Base-by-base conservation (phyloP, 30 jellyfish, hydroid and myxozoan genomes). In the Chrysaora quinquecirrha region DNA sequence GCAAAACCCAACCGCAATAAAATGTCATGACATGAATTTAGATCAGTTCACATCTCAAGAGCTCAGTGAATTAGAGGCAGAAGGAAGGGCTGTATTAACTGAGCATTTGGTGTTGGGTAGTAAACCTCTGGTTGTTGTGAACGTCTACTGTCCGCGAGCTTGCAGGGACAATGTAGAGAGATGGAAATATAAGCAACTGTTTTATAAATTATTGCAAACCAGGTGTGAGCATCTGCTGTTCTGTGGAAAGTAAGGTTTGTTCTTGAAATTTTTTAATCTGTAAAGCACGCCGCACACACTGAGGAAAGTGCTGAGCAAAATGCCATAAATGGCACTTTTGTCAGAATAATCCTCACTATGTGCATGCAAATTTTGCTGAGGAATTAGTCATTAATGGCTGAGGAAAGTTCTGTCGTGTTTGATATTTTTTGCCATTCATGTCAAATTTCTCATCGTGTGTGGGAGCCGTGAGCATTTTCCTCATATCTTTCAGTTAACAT, bases 71-170 rank as follows among this genome's bases (percentile, higher is more conserved):
- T 66, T 86, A 25, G 96, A 86, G 64, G 79, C 87, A n/a, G 96
- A 86, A 56, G 96, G 96, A n/a, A 63, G 98, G 7, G 96, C 92
- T 0, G 32, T 93, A 23, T 47, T 93, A 60, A 85, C 97, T 1
- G 98, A 86, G 60, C 98, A 93, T 64, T 56, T 32, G 11, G 58
- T 66, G 22, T 31, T 21, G 63, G 87, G 85, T 22, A 54, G 68
- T 9, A 64, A 64, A 22, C 70, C 80, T 48, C 30, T 93, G 2
- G 88, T 89, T 23, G 73, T 93, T 32, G 75, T 93, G 46, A 93
- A 93, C 66, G 79, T 93, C 20, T 93, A 93, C 75, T 93, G 98
- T 64, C 98, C 98, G 7, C 43, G 97, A 30, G 97, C 98, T 2
- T 89, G 73, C 54, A 75, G 86, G 43, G 97, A 93, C 12, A 87